Conservation (phyloP, 2,888 invertebrate genomes). For the Plebejus argus region DNA sequence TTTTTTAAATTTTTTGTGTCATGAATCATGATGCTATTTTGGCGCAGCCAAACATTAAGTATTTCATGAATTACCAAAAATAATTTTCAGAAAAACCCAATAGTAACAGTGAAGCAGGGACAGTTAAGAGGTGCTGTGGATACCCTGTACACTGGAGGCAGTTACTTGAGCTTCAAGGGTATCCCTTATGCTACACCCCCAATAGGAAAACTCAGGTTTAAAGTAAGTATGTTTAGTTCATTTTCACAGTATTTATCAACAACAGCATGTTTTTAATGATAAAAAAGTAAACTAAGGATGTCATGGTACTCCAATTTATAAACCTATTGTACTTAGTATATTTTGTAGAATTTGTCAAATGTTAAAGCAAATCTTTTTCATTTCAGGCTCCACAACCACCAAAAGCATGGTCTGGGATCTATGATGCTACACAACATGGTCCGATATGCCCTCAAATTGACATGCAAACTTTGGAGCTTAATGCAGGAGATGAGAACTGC, state of each 20-base stretch:
- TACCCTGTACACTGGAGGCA: constrained; percentile 51
- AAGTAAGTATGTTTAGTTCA: constrained; percentile 69
- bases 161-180: constrained; percentile 61
- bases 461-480: constrained; percentile 42
- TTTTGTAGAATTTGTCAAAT: too few species aligned
- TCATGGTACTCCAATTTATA: too few species aligned
- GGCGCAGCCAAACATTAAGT: neutral
- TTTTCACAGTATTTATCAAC: too few species aligned
- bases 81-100: constrained; percentile 79
- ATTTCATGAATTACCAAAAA: neutral
- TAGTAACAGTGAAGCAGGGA: constrained; percentile 56
- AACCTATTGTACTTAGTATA: too few species aligned
- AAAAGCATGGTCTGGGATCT: constrained; percentile 56
- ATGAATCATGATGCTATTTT: neutral
- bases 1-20: too few species aligned
- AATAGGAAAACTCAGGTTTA: constrained; percentile 68
- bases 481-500: constrained; percentile 61
- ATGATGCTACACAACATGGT: constrained; percentile 59
- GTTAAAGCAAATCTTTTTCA: neutral
- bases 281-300: too few species aligned
- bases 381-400: constrained; percentile 61
- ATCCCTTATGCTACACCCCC: constrained; percentile 78
- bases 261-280: too few species aligned
- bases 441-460: constrained; percentile 62
- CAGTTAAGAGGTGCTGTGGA: constrained; percentile 53